A percentile compares a stretch with the other conserved stretches of the same genome.
phyloP scores from a whole-genome alignment of 1,140 invertebrate genomes.

The Solen grandis region DNA sequence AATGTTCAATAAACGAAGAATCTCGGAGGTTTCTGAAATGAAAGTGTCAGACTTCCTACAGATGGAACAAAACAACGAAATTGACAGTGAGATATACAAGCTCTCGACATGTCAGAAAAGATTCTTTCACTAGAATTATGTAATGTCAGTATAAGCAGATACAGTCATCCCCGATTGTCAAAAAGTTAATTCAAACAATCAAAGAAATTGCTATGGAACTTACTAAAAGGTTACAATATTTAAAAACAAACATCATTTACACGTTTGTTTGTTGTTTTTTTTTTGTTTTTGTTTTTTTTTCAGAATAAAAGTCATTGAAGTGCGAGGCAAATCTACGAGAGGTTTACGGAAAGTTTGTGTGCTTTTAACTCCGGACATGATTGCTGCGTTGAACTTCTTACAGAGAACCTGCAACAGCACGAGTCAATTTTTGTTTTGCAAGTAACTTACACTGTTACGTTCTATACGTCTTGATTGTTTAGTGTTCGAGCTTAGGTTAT shows the following conservation, averaged over 20 bases:
- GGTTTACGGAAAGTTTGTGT: constrained; percentile 8
- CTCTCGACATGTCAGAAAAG: constrained; percentile 9
- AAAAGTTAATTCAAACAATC: not conserved
- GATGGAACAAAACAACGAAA: too few species aligned
- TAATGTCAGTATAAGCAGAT: not conserved
- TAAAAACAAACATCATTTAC: too few species aligned
- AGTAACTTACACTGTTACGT: too few species aligned
- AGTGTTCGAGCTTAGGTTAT: too few species aligned
- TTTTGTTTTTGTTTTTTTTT: too few species aligned
- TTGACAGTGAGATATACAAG: too few species aligned
- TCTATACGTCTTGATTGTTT: too few species aligned
- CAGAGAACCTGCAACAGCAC: too few species aligned
- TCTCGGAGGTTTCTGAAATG: constrained; percentile 13
- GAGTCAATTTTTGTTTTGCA: too few species aligned
- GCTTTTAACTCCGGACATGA: not conserved
- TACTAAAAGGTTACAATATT: too few species aligned
- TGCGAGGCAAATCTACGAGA: constrained; percentile 2
- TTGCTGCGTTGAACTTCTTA: not conserved
- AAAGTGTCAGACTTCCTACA: constrained; percentile 5
- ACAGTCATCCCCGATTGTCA: not conserved
- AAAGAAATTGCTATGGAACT: too few species aligned
- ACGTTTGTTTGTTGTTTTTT: too few species aligned
- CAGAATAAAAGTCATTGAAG: constrained; percentile 8
- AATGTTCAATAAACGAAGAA: constrained; percentile 15
- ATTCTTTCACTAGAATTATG: not conserved